Evolutionary conservation across 2,888 invertebrate species (phyloP).

Genomic region (Megamerina dolium): DNA sequence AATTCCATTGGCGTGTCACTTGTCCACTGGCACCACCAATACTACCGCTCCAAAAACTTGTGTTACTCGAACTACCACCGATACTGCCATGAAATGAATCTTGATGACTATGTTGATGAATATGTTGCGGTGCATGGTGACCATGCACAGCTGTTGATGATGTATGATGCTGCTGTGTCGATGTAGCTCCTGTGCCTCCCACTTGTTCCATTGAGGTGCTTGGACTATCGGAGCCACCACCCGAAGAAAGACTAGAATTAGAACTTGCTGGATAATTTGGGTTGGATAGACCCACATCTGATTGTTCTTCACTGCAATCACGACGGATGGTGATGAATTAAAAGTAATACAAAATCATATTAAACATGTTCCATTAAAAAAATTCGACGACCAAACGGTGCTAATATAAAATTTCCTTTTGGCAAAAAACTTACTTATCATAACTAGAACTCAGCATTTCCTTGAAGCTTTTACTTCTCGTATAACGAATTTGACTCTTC

Average conservation of each 20-base stretch:
- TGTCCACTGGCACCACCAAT: conserved; percentile 22
- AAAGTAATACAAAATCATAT: conserved; percentile 1
- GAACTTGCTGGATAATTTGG: conserved; percentile 65
- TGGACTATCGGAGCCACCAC: conserved; percentile 63
- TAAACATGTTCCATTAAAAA: neutral
- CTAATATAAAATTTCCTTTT: neutral
- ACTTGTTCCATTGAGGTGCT: conserved; percentile 68
- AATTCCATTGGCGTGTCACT: conserved; percentile 37
- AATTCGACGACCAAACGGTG: too few species aligned
- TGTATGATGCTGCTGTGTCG: conserved; percentile 16
- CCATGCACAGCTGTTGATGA: conserved; percentile 19
- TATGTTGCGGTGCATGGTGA: conserved; percentile 25
- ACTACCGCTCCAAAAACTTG: conserved; percentile 32
- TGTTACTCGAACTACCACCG: conserved; percentile 30
- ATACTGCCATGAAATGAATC: conserved; percentile 39
- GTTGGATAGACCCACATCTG: conserved; percentile 53
- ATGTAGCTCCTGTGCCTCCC: conserved; percentile 23
- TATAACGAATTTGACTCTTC: conserved; percentile 42
- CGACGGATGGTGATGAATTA: conserved; percentile 26
- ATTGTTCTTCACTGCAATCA: conserved; percentile 62
- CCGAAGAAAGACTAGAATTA: conserved; percentile 50
- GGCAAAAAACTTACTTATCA: conserved; percentile 34
- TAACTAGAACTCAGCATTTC: conserved; percentile 37
- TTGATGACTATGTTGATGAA: conserved; percentile 39
- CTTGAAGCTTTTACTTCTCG: conserved; percentile 43